Evolutionary conservation across 2,888 invertebrate species (phyloP).

Genomic region (Rhagonycha fulva): DNA sequence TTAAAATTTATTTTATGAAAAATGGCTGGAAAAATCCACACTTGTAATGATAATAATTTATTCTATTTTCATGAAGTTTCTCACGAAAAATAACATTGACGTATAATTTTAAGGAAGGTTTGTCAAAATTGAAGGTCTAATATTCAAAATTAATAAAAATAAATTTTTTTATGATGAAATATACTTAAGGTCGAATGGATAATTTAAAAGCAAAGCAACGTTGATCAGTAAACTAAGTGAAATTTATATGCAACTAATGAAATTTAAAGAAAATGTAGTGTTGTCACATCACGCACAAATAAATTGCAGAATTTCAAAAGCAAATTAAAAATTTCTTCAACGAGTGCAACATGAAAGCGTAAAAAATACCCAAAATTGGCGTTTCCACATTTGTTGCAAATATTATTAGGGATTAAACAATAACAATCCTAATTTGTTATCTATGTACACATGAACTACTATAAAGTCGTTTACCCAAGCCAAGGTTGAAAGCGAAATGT

Average conservation of each 20-base stretch:
- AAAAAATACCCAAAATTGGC: background rate
- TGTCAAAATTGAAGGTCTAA: background rate
- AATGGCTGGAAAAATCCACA: too few species aligned
- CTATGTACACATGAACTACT: background rate
- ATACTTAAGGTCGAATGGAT: background rate
- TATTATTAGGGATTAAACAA: background rate
- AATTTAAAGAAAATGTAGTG: background rate
- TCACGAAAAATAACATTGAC: too few species aligned
- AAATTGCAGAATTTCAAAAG: background rate
- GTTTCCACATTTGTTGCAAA: background rate
- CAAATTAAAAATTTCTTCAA: background rate
- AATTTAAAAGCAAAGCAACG: background rate
- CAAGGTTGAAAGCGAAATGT: slow-evolving; percentile 27
- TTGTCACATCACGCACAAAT: background rate
- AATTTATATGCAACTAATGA: background rate
- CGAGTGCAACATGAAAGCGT: background rate
- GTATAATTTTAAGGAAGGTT: background rate
- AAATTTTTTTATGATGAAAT: background rate
- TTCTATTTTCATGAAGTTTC: too few species aligned
- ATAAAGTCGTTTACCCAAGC: slow-evolving; percentile 22
- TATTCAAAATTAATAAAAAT: background rate
- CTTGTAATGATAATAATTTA: too few species aligned
- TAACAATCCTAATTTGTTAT: background rate
- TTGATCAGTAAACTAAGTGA: background rate
- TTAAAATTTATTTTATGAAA: too few species aligned